Base-by-base conservation (phyloP, 2,113 vertebrate species). In the Spheniscus mendiculus region DNA sequence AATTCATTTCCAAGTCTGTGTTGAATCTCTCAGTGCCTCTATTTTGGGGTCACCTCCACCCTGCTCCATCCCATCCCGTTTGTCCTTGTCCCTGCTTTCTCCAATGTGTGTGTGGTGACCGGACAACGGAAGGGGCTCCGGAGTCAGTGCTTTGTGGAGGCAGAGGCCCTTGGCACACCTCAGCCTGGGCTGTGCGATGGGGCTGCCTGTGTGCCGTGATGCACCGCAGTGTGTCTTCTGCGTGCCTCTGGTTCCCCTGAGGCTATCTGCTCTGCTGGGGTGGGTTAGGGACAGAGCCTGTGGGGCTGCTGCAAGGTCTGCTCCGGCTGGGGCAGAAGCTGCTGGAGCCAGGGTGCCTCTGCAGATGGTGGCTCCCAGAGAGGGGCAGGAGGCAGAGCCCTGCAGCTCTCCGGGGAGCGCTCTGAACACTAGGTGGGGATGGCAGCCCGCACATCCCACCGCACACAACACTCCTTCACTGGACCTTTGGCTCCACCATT, bases 401-500 rank as follows among this genome's bases (percentile, higher is more conserved):
- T 2, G 58, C n/a, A 3, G 81, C 83, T 32, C 58, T 36, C 47
- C 23, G 0, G 36, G 62, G 21, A 42, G 89, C 44, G 34, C 17
- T 10, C 15, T 26, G 42, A 44, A 81, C 95, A 17, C 95, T 88
- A 92, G 96, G 82, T 86, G 97, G 97, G 52, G 95, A 73, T 88
- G 93, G 83, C 89, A 52, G 78, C 74, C 63, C 21, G 26, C 47
- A 0, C 76, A 93, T 53, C 50, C 44, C 40, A 2, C 22, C 11
- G 8, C 61, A 3, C 71, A 4, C 40, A 0, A 53, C 0, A 32
- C 40, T 14, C 55, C 47, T 14, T 4, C 25, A 0, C 23, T 0
- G 13, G 18, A 16, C 38, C 30, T 25, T 22, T 5, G 19, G 20
- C 93, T 17, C 3, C 1, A 40, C 34, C 11, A 1, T 4, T 1